Evolutionary conservation across 2,797 vertebrate genomes (phyloP), one percentile per base, ranked within the genome.

Genomic region (Eidolon dupreanum): DNA sequence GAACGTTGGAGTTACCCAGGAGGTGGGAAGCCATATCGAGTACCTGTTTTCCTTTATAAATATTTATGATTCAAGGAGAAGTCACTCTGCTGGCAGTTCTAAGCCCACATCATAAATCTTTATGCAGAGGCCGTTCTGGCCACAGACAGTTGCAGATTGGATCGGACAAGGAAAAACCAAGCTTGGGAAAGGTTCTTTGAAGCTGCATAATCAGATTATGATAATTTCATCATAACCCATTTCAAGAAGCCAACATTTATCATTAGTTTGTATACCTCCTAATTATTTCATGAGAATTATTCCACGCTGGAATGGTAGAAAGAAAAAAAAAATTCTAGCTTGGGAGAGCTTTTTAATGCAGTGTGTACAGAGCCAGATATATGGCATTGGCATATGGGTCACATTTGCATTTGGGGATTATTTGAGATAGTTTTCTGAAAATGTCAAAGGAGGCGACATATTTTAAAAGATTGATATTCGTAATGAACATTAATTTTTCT

Each of bases 221-320:
- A 96, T 97, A 98, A 98, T 98, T 98, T 98, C 96, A 98, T 98
- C 97, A 97, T 98, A 98, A 73, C 20, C 84, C 78, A 97, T 98
- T 98, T 92, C 92, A 93, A 97, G 98, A 98, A 95, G 90, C 78
- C 97, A 93, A 96, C 97, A 93, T 98, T 98, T 98, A 98, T 98
- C 98, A 98, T 98, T 98, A 98, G 92, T 70, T 97, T 98, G 88
- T 97, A 89, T 96, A 81, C 88, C 90, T 98, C 95, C 88, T 98
- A 98, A 98, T 98, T 98, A 98, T 98, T 98, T 98, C 93, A 98
- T 87, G 95, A 95, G 93, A 96, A 96, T 97, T 98, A 96, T 96
- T 96, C 90, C 92, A 63, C 8, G 86, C 33, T 95, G 90, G 51
- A 93, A 97, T 96, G 97, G 97, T 96, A 96, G 96, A 95, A 83